Evolutionary conservation across 2,113 vertebrate genomes (phyloP), one percentile per base, ranked within the genome.

Genomic region (Cavia porcellus): DNA sequence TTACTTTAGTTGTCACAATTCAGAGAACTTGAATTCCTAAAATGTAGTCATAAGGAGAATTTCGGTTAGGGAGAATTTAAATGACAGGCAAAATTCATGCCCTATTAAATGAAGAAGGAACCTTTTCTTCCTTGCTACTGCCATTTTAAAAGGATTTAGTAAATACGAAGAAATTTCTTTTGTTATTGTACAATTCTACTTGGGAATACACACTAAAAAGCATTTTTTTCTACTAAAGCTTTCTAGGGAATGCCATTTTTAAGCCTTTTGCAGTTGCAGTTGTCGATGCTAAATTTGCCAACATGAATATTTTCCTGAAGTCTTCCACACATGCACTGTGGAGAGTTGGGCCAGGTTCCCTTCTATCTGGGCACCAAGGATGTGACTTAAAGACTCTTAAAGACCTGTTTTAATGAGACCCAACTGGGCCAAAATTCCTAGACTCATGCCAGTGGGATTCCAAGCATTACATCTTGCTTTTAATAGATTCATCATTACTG

Each of bases 141-240:
- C 90, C 22, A 45, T 24, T 89, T 92, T 92, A 20, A 74, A 52
- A 89, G 61, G 66, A 86, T 66, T 66, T 81, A 91, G 86, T 72
- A 55, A 90, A 79, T 89, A 6, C 25, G 10, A 24, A 25, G 32
- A 93, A 87, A 84, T 75, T 22, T 84, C 11, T 88, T 80, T 86
- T 83, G 12, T 83, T 94, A 79, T 81, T 84, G n/a, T 88, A 93
- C 70, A 93, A 77, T 89, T 92, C 80, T 83, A 20, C 84, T 96
- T 89, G 86, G 25, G 30, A 81, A 84, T 92, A 14, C 6, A 87
- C 95, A 94, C 91, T 90, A 90, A 64, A 91, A 68, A 52, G 79
- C 3, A 85, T 15, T 55, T 47, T 52, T 92, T 45, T 82, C 19
- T 15, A 9, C 55, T 68, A 81, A 80, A 74, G 32, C 15, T 87